Conservation (phyloP, 2,797 vertebrate genomes). For the Cryptoprocta ferox region DNA sequence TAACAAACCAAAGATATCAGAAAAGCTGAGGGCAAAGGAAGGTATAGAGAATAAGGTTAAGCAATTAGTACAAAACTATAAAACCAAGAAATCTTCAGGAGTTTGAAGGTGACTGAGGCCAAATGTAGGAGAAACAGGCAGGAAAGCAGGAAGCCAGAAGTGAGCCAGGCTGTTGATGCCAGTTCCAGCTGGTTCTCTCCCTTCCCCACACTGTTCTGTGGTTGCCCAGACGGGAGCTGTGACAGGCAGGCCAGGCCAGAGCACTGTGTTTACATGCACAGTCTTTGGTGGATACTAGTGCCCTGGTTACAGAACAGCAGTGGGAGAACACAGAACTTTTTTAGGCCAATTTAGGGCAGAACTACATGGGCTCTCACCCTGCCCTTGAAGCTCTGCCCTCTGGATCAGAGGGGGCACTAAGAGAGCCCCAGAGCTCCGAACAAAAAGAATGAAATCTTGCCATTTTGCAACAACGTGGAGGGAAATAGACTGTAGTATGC, state of each 20-base stretch:
- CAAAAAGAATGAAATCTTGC: too few species aligned
- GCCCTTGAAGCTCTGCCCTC: not conserved
- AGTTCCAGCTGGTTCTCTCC: not conserved
- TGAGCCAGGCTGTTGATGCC: not conserved
- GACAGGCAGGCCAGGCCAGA: not conserved
- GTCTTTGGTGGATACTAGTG: not conserved
- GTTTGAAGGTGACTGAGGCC: not conserved
- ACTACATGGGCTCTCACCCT: not conserved
- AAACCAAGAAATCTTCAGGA: not conserved
- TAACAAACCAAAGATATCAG: not conserved
- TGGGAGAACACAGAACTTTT: not conserved
- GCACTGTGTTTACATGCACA: too few species aligned
- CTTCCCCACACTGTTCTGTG: not conserved
- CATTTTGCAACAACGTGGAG: too few species aligned
- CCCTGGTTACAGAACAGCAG: not conserved
- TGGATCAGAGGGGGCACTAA: not conserved
- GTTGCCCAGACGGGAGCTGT: too few species aligned
- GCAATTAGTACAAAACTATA: not conserved
- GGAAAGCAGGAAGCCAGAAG: not conserved
- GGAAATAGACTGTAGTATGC: too few species aligned
- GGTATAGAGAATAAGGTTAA: not conserved
- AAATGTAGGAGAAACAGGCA: not conserved
- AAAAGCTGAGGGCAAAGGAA: not conserved
- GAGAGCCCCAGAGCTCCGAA: not conserved
- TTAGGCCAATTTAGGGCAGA: not conserved